These are phyloP conservation scores for Harmothoe impar DNA, from an alignment of 2,888 invertebrate species.

Conservation along the genomic window DNA sequence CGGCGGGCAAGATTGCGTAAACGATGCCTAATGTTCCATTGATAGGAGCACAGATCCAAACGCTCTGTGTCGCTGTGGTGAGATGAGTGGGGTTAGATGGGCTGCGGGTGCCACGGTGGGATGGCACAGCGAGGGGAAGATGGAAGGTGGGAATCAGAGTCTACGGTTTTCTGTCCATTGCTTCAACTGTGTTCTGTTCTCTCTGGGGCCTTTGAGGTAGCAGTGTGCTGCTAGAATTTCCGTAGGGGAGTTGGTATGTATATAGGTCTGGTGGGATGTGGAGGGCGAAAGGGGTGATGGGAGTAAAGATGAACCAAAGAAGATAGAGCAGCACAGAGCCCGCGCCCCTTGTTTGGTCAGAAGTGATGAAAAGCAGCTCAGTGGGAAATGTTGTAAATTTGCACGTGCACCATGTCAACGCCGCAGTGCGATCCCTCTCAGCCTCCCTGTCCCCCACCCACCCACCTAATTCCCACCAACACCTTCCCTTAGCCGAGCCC, in stretches of 20 bases:
- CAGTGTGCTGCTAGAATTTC: too few relatives aligned
- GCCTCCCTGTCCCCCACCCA: background rate
- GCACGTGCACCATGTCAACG: conserved; percentile 25
- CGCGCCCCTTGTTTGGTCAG: background rate
- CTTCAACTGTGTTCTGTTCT: too few relatives aligned
- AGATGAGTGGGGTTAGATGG: background rate
- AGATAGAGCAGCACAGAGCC: background rate
- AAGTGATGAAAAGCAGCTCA: conserved; percentile 23
- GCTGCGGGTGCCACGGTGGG: background rate
- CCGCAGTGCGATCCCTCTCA: background rate
- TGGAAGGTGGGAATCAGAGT: background rate
- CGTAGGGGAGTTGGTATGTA: too few relatives aligned
- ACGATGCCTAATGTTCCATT: conserved; percentile 50
- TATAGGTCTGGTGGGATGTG: too few relatives aligned
- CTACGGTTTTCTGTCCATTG: too few relatives aligned
- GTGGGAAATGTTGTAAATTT: conserved; percentile 26
- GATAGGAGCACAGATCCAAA: conserved; percentile 13
- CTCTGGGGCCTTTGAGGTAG: too few relatives aligned
- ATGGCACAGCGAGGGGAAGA: background rate
- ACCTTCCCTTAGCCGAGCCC: background rate
- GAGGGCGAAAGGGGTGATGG: too few relatives aligned
- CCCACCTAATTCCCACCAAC: background rate
- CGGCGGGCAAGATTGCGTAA: conserved; percentile 26
- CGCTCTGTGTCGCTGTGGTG: background rate
- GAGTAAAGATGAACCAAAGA: too few relatives aligned